phyloP scores from a whole-genome alignment of 2,113 vertebrate species.

The Noturus placidus region DNA sequence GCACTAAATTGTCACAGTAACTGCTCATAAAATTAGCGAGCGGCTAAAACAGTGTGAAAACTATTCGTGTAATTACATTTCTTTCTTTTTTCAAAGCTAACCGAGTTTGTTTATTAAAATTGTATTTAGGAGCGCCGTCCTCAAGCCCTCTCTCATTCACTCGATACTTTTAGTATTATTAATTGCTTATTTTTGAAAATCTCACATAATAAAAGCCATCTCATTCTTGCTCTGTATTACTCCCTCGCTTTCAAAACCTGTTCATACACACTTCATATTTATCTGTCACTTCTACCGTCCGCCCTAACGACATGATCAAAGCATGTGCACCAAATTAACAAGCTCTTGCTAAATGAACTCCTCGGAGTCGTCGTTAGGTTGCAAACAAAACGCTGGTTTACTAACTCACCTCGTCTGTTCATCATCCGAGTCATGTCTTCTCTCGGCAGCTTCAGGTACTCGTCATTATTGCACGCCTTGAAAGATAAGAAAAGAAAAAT shows the following conservation, averaged over 20 bases:
- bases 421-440: conserved; percentile 74
- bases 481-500: not conserved
- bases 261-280: not conserved
- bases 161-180: not conserved
- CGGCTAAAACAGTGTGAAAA: not conserved
- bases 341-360: not conserved
- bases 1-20: not conserved
- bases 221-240: not conserved
- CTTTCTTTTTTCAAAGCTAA: not conserved
- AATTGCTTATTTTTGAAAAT: not conserved
- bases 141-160: not conserved
- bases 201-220: not conserved
- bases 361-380: not conserved
- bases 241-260: not conserved
- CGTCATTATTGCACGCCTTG: conserved; percentile 80
- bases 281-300: not conserved
- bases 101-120: not conserved
- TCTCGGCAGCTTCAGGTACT: conserved; percentile 76
- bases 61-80: not conserved
- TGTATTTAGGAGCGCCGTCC: not conserved
- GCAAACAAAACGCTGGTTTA: not conserved
- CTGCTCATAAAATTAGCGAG: not conserved
- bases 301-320: not conserved
- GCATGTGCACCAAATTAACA: not conserved
- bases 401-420: conserved; percentile 57